Percentiles rank a stretch among this genome's conserved stretches.
Conservation (phyloP, 2,888 invertebrate species). For the Hybos culiciformis region DNA sequence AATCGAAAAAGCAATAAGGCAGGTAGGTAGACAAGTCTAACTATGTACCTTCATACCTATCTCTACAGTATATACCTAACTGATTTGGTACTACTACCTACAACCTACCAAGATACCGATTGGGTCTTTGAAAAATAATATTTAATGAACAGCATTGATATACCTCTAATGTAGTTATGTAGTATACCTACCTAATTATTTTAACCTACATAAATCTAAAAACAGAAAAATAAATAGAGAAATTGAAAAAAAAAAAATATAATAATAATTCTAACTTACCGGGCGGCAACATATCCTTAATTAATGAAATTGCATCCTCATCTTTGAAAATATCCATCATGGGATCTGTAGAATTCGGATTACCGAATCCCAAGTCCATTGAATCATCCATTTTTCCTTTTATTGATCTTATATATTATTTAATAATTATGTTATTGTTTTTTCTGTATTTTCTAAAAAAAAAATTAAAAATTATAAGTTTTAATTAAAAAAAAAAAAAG, state of each 20-base stretch:
- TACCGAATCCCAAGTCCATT: conserved; percentile 24
- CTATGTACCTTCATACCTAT: no score
- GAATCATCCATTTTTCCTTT: conserved; percentile 17
- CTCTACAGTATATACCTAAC: no score
- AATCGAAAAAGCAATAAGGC: no score
- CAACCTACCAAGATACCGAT: no score
- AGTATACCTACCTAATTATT: no score
- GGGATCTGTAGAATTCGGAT: conserved; percentile 22
- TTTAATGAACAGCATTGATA: no score
- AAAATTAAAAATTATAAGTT: neutral
- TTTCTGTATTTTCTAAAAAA: conserved; percentile 1
- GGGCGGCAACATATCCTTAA: conserved; percentile 31
- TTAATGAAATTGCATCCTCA: conserved; percentile 30
- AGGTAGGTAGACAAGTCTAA: no score
- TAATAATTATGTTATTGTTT: conserved; percentile 4
- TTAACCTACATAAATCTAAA: no score
- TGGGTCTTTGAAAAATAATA: no score
- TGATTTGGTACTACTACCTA: no score
- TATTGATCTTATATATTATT: neutral
- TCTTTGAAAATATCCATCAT: conserved; percentile 29
- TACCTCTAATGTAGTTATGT: no score
- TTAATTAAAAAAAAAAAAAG: neutral
- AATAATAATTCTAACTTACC: conserved; percentile 15
- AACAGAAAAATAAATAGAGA: no score
- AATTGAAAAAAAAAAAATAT: neutral